phyloP scores from a whole-genome alignment of 2,797 vertebrate genomes.

The Vireo griseus region DNA sequence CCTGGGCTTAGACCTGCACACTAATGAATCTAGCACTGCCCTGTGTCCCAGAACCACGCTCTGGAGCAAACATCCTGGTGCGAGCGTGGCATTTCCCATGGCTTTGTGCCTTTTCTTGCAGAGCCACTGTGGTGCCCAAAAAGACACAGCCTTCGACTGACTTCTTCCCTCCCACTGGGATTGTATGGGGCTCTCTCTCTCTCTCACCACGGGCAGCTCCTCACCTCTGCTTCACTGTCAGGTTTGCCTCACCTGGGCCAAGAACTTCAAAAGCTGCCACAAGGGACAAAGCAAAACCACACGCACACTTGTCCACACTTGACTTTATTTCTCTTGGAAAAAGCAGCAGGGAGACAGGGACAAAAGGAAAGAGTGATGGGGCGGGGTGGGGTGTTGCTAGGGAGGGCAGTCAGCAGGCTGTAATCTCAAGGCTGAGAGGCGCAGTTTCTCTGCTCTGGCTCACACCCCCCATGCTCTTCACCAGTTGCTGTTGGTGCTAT shows the following conservation, averaged over 20 bases:
- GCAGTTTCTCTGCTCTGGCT: not conserved
- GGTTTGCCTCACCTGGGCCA: not conserved
- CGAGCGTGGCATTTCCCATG: rapidly evolving
- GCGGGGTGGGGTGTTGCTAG: not conserved
- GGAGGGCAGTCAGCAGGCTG: not conserved
- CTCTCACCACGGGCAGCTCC: not conserved
- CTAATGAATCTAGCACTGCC: rapidly evolving
- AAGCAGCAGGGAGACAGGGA: not conserved
- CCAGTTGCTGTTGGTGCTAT: not conserved
- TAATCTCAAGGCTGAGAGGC: not conserved
- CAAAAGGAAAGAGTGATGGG: not conserved
- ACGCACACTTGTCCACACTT: rapidly evolving
- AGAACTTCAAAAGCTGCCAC: not conserved
- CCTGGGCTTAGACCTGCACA: rapidly evolving
- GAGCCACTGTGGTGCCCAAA: not conserved
- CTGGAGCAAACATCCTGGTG: rapidly evolving
- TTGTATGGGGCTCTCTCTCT: not conserved
- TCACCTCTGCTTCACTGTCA: not conserved
- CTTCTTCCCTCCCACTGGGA: not conserved
- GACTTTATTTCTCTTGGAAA: not conserved
- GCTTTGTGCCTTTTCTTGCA: not conserved
- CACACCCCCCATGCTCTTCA: rapidly evolving
- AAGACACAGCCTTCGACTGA: not conserved
- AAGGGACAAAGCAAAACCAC: not conserved
- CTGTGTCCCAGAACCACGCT: rapidly evolving